A percentile compares a stretch with the other conserved stretches of the same genome.
Evolutionary conservation across 2,888 invertebrate genomes (phyloP).

Genomic region (Trichogramma evanescens): DNA sequence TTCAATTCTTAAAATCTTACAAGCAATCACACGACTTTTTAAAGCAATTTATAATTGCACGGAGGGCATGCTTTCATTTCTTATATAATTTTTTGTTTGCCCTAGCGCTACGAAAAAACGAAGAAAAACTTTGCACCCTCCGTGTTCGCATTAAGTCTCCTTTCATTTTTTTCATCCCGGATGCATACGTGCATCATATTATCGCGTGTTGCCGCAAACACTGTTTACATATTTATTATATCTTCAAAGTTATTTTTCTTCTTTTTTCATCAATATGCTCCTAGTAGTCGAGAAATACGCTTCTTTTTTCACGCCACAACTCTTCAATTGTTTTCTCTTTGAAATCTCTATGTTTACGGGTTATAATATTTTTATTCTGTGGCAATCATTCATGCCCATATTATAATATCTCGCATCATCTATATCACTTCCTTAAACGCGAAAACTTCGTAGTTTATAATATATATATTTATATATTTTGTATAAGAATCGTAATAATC

Average conservation of each 20-base stretch:
- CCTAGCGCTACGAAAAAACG: conserved; percentile 31
- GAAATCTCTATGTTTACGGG: conserved; percentile 20
- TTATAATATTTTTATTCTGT: too few relatives aligned
- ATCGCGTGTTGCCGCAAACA: conserved; percentile 2
- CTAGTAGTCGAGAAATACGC: conserved; percentile 39
- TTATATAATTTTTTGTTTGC: conserved; percentile 8
- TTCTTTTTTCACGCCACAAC: conserved; percentile 7
- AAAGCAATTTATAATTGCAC: conserved; percentile 24
- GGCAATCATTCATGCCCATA: too few relatives aligned
- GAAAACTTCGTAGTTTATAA: conserved; percentile 39
- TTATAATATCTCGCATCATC: too few relatives aligned
- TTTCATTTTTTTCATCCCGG: conserved; percentile 13
- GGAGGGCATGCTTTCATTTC: conserved; percentile 25
- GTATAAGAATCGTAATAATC: conserved; percentile 34
- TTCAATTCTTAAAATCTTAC: conserved; percentile 14
- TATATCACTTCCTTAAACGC: conserved; percentile 42
- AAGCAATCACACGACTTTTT: conserved; percentile 25
- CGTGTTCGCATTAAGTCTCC: conserved; percentile 23
- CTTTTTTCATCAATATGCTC: conserved; percentile 27
- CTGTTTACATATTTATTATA: not conserved
- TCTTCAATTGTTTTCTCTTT: conserved; percentile 12
- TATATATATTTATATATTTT: not conserved
- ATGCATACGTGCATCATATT: conserved; percentile 10
- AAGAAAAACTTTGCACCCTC: conserved; percentile 26
- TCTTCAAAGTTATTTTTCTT: not conserved